phyloP scores from a whole-genome alignment of 2,113 vertebrate species.

The Cardinalis cardinalis region DNA sequence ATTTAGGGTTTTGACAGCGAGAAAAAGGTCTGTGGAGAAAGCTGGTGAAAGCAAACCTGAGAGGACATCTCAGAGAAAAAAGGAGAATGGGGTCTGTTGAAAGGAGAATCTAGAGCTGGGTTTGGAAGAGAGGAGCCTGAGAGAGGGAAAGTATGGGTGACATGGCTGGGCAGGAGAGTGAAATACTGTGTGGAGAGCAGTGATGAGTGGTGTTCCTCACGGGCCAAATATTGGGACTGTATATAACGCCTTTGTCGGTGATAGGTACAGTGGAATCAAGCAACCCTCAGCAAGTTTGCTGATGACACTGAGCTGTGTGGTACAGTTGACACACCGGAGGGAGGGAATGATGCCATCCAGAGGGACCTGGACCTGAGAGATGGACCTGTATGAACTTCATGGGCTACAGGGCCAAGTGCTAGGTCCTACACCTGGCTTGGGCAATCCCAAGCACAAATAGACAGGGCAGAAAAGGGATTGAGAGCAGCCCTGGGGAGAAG shows the following conservation, averaged over 20 bases:
- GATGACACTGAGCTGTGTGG: not conserved
- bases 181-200: not conserved
- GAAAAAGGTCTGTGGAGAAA: not conserved
- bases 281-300: not conserved
- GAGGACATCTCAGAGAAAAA: not conserved
- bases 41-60: not conserved
- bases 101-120: not conserved
- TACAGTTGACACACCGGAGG: fast-evolving
- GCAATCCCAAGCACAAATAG: not conserved
- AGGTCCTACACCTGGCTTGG: not conserved
- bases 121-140: not conserved
- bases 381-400: not conserved
- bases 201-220: not conserved
- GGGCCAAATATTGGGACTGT: not conserved
- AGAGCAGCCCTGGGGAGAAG: not conserved
- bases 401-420: not conserved
- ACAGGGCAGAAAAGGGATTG: not conserved
- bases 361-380: not conserved
- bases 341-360: not conserved
- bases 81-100: not conserved
- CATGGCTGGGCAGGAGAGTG: not conserved
- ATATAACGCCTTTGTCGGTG: not conserved
- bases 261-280: not conserved
- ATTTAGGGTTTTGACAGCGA: not conserved
- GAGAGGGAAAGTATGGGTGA: not conserved